Conservation (phyloP, 2,888 invertebrate species). For the Ecliptopera silaceata region DNA sequence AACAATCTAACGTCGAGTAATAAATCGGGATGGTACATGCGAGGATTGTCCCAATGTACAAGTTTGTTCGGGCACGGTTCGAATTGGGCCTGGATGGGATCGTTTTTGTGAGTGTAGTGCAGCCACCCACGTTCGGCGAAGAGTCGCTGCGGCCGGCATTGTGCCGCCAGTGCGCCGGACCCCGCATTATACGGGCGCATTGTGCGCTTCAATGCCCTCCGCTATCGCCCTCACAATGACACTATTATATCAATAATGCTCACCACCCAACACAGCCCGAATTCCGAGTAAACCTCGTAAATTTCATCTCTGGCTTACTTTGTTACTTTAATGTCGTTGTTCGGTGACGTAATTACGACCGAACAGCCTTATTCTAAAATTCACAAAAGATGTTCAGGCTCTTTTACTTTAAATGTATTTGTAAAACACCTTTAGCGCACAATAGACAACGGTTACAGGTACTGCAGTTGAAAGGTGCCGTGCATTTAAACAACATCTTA, state of each 20-base stretch:
- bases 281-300: conserved; percentile 73
- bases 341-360: conserved; percentile 38
- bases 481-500: conserved; percentile 24
- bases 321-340: conserved; percentile 51
- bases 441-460: conserved; percentile 26
- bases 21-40: conserved; percentile 27
- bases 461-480: conserved; percentile 17
- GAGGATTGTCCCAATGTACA: conserved; percentile 33
- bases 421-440: conserved; percentile 26
- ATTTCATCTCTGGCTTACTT: conserved; percentile 59
- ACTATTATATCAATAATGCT: conserved; percentile 77
- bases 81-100: conserved; percentile 53
- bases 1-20: conserved; percentile 29
- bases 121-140: conserved; percentile 77
- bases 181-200: conserved; percentile 78
- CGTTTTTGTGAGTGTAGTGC: conserved; percentile 62
- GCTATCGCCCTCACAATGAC: conserved; percentile 76
- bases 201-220: conserved; percentile 78
- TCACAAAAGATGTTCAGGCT: conserved; percentile 28
- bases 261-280: conserved; percentile 61
- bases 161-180: conserved; percentile 64
- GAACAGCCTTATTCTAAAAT: conserved; percentile 32
- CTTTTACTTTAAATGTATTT: conserved; percentile 32
- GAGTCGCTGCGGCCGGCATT: conserved; percentile 64
- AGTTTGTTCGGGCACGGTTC: conserved; percentile 40